Conservation (phyloP, 2,113 vertebrate species). For the Ariopsis seemanni region DNA sequence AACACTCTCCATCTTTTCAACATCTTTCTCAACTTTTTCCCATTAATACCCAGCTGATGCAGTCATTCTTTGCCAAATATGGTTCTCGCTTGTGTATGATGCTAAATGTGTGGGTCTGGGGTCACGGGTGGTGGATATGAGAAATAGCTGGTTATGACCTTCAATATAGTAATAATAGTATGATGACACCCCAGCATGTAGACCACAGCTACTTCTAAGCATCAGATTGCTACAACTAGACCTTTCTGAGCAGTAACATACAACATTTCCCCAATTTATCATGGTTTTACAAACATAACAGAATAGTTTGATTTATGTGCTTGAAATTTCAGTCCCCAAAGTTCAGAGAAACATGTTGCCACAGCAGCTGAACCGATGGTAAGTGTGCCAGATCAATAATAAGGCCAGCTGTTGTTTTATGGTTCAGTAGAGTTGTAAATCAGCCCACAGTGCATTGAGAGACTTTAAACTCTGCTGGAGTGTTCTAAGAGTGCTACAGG, state of each 20-base stretch:
- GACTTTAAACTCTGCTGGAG: constrained; percentile 47
- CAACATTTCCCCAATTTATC: not conserved
- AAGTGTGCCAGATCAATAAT: constrained; percentile 29
- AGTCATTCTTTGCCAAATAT: not conserved
- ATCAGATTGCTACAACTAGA: not conserved
- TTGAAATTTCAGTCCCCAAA: constrained; percentile 26
- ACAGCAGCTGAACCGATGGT: constrained; percentile 31
- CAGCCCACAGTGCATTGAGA: constrained; percentile 32
- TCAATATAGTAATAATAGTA: not conserved
- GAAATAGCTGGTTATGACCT: not conserved
- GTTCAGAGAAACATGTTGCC: constrained; percentile 34
- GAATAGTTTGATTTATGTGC: not conserved
- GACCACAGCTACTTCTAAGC: not conserved
- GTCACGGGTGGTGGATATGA: not conserved
- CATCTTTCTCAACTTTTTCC: not conserved
- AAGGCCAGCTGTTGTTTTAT: constrained; percentile 56
- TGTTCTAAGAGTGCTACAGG: constrained; percentile 49
- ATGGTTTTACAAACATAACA: not conserved
- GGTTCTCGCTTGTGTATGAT: not conserved
- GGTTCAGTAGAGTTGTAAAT: constrained; percentile 36
- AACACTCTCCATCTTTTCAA: not conserved
- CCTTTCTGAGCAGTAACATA: not conserved
- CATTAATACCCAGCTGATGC: not conserved
- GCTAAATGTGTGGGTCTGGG: not conserved
- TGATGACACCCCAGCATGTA: not conserved